Conservation (phyloP, 2,888 invertebrate species). For the Caenorhabditis sulstoni region DNA sequence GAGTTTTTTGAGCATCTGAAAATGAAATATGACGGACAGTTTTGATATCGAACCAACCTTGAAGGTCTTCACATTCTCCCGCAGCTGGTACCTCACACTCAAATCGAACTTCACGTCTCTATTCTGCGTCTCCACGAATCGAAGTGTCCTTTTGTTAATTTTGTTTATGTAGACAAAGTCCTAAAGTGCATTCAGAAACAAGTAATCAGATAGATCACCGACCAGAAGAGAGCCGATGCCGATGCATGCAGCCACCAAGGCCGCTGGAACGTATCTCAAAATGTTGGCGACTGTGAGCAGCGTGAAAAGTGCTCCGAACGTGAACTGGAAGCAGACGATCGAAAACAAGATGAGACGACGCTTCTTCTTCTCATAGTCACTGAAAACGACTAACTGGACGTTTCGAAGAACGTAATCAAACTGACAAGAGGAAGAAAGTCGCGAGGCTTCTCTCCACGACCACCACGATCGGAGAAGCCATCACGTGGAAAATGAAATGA, state of each 20-base stretch:
- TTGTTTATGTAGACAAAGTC: conserved; percentile 13
- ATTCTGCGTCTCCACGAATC: conserved; percentile 34
- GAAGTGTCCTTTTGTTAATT: conserved; percentile 28
- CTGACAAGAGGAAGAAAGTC: conserved; percentile 40
- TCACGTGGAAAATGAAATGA: conserved; percentile 38
- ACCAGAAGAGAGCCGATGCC: conserved; percentile 22
- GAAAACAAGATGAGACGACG: conserved; percentile 29
- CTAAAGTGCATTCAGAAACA: neutral
- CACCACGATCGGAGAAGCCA: conserved; percentile 33
- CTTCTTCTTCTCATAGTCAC: conserved; percentile 39
- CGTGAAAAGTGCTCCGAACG: conserved; percentile 16
- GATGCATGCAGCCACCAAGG: conserved; percentile 6
- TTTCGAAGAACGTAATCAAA: neutral
- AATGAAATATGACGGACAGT: neutral
- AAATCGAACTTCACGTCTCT: conserved; percentile 37
- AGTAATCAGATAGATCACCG: neutral
- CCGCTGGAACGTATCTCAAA: conserved; percentile 33
- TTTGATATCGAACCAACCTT: conserved; percentile 2
- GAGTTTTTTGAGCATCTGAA: conserved; percentile 42
- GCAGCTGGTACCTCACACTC: conserved; percentile 48
- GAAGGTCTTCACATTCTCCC: conserved; percentile 55
- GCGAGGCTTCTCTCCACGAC: conserved; percentile 44
- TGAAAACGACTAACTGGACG: conserved; percentile 7
- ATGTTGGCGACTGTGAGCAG: conserved; percentile 28
- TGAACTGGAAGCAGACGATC: conserved; percentile 26